A percentile compares a stretch with the other conserved stretches of the same genome.
Conservation (phyloP, 1,140 invertebrate species). For the Asobara japonica region DNA sequence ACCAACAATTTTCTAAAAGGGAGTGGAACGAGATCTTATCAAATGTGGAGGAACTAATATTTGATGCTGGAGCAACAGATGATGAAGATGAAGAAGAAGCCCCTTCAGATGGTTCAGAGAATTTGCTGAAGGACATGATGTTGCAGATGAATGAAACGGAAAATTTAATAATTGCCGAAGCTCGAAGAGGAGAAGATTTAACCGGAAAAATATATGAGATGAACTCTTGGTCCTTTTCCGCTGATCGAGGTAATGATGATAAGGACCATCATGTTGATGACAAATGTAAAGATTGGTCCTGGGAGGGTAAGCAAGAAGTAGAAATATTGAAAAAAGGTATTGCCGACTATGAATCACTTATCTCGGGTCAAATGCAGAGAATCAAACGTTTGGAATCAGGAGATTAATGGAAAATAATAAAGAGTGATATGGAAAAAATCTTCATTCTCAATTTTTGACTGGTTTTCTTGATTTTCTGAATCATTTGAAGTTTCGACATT, state of each 20-base stretch:
- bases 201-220: slow-evolving; percentile 35
- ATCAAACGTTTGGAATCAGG: slow-evolving; percentile 30
- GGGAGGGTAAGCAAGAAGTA: slow-evolving; percentile 36
- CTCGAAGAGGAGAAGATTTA: slow-evolving; percentile 27
- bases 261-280: too few relatives aligned
- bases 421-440: background rate
- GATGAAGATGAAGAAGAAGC: background rate
- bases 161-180: slow-evolving; percentile 35
- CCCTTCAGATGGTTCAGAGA: slow-evolving; percentile 8
- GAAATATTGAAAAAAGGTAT: slow-evolving; percentile 33
- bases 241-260: slow-evolving; percentile 11
- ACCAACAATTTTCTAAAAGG: too few relatives aligned
- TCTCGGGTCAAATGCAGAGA: slow-evolving; percentile 31
- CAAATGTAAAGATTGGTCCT: slow-evolving; percentile 28
- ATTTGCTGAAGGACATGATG: slow-evolving; percentile 34
- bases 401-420: slow-evolving; percentile 10
- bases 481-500: too few relatives aligned
- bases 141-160: slow-evolving; percentile 37
- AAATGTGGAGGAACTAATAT: slow-evolving; percentile 36
- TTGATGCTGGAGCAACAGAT: slow-evolving; percentile 26
- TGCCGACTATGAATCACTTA: slow-evolving; percentile 25
- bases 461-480: too few relatives aligned
- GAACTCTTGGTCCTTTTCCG: slow-evolving; percentile 37
- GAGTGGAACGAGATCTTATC: slow-evolving; percentile 42
- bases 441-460: too few relatives aligned